A percentile compares a stretch with the other conserved stretches of the same genome.
These are phyloP conservation scores for Brachypteracias leptosomus DNA, from an alignment of 2,113 vertebrate species.

Conservation along the genomic window DNA sequence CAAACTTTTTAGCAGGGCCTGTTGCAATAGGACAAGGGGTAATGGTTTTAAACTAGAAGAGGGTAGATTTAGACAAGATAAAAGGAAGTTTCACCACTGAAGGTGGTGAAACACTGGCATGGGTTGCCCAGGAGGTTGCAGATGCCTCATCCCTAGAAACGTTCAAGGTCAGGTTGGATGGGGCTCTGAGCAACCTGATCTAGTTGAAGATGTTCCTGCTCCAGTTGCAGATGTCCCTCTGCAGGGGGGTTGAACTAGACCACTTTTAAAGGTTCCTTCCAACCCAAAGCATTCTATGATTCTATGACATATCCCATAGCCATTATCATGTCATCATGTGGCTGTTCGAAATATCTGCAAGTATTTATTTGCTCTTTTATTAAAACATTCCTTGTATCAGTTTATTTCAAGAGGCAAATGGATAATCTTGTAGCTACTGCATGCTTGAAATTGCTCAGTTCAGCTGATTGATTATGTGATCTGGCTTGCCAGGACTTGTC, in stretches of 20 bases:
- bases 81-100: background rate
- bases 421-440: background rate
- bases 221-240: too few species aligned
- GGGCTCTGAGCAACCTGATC: background rate
- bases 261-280: background rate
- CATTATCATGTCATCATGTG: background rate
- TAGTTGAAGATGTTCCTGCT: background rate
- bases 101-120: background rate
- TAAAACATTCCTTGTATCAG: background rate
- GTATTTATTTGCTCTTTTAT: background rate
- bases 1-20: background rate
- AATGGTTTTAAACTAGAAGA: background rate
- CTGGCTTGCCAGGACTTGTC: background rate
- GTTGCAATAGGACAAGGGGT: background rate
- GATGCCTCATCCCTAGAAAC: background rate
- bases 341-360: background rate
- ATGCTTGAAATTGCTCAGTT: background rate
- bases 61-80: background rate
- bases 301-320: background rate
- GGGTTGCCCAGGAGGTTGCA: background rate
- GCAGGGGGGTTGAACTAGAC: background rate
- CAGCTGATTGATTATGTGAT: background rate
- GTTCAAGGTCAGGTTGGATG: background rate
- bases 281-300: background rate
- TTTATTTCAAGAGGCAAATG: background rate